Conservation (phyloP, 92 coral and sea anemone genomes). For the Porites evermanni region DNA sequence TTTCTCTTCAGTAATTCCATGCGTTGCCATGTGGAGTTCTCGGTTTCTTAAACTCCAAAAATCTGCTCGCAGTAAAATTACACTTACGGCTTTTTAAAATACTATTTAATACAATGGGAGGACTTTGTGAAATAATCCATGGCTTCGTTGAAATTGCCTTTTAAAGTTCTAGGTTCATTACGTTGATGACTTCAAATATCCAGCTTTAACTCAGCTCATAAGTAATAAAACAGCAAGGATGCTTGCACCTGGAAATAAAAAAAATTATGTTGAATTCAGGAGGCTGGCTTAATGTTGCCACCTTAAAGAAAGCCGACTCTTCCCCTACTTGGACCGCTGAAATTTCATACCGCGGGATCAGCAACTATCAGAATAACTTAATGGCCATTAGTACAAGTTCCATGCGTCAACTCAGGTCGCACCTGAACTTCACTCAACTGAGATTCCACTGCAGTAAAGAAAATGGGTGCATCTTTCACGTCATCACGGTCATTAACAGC, state of each 20-base stretch:
- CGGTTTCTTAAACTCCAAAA: too few relatives aligned
- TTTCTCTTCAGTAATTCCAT: too few relatives aligned
- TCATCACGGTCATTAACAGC: constrained; percentile 38
- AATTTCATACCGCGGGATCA: constrained; percentile 31
- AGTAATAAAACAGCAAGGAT: not conserved
- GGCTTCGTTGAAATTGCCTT: too few relatives aligned
- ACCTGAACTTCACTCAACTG: constrained; percentile 43
- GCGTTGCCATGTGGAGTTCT: too few relatives aligned
- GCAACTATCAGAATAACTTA: constrained; percentile 38
- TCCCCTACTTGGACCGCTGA: constrained; percentile 11
- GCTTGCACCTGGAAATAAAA: not conserved
- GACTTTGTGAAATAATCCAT: too few relatives aligned
- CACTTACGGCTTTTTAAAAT: too few relatives aligned
- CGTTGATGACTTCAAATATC: too few relatives aligned
- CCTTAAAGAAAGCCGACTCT: constrained; percentile 13
- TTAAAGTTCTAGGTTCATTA: too few relatives aligned
- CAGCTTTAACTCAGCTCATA: too few relatives aligned
- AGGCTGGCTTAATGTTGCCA: constrained; percentile 60
- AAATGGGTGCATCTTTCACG: constrained; percentile 35
- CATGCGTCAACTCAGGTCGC: constrained; percentile 22
- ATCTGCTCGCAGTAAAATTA: too few relatives aligned
- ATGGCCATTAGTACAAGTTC: constrained; percentile 32
- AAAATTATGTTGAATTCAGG: constrained; percentile 2
- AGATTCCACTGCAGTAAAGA: constrained; percentile 70
- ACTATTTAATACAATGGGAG: too few relatives aligned